Evolutionary conservation across 2,113 vertebrate species (phyloP).

Genomic region (Australoheros scitulus): DNA sequence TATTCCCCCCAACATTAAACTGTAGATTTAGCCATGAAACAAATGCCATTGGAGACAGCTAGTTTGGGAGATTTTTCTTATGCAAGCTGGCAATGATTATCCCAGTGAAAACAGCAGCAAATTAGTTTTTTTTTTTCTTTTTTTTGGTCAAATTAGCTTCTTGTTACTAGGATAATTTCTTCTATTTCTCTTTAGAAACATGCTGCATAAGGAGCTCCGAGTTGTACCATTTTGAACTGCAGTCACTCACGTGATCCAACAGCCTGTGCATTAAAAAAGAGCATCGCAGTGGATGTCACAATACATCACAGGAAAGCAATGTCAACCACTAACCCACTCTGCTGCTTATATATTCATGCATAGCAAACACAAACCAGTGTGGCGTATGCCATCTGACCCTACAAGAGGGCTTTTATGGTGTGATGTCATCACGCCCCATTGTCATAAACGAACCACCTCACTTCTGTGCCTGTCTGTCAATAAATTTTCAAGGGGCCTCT

Average conservation of each 20-base stretch:
- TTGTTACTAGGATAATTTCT: background rate
- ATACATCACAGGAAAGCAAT: conserved; percentile 74
- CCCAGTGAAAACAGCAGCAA: conserved; percentile 3
- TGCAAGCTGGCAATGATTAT: background rate
- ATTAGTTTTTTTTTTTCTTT: background rate
- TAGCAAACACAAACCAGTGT: conserved; percentile 67
- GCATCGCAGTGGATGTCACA: conserved; percentile 58
- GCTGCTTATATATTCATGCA: conserved; percentile 75
- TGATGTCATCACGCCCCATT: conserved; percentile 78
- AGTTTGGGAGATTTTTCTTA: conserved; percentile 9
- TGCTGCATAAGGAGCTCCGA: background rate
- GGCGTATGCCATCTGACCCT: conserved; percentile 66
- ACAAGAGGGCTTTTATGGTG: conserved; percentile 66
- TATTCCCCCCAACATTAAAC: background rate
- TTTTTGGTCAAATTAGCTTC: conserved; percentile 8
- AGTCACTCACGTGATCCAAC: background rate
- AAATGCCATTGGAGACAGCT: background rate
- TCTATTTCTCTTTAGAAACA: background rate
- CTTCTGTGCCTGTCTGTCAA: conserved; percentile 70
- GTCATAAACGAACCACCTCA: conserved; percentile 77
- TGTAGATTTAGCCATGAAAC: background rate
- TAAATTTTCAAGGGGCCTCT: conserved; percentile 75
- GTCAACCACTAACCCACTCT: conserved; percentile 68
- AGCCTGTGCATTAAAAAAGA: conserved; percentile 20
- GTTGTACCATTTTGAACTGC: conserved; percentile 19